Conservation (phyloP, 2,113 vertebrate genomes). For the Thalassoma bifasciatum region DNA sequence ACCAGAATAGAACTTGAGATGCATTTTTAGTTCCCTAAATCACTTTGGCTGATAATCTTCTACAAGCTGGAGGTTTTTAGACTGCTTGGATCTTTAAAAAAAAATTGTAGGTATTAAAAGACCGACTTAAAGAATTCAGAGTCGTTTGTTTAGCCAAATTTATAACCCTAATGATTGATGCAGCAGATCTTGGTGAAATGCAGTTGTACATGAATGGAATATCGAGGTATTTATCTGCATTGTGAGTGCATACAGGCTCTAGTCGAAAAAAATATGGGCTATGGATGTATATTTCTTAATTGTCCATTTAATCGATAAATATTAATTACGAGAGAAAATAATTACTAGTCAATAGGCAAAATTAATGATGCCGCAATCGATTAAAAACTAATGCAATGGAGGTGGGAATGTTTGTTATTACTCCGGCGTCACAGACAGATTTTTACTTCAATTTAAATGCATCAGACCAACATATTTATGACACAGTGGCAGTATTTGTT, state of each 20-base stretch:
- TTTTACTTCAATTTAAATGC: conserved; percentile 45
- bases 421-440: conserved; percentile 28
- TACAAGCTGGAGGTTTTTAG: neutral
- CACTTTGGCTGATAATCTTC: neutral
- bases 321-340: conserved; percentile 19
- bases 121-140: neutral
- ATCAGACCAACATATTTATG: conserved; percentile 30
- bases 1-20: neutral
- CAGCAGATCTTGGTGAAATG: conserved; percentile 6
- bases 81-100: too few species aligned
- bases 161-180: neutral
- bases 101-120: neutral
- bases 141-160: neutral
- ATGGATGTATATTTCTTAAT: conserved; percentile 5
- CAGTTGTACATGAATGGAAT: neutral
- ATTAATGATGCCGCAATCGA: conserved; percentile 45
- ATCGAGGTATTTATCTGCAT: neutral
- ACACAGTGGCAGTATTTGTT: conserved; percentile 24
- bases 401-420: conserved; percentile 31
- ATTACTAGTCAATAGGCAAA: conserved; percentile 24
- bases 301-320: conserved; percentile 35
- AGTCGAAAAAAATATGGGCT: neutral
- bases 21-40: neutral
- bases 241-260: neutral
- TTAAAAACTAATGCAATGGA: conserved; percentile 37